These are phyloP conservation scores for Dicrurus megarhynchus DNA, from an alignment of 2,113 vertebrate species.

Conservation along the genomic window DNA sequence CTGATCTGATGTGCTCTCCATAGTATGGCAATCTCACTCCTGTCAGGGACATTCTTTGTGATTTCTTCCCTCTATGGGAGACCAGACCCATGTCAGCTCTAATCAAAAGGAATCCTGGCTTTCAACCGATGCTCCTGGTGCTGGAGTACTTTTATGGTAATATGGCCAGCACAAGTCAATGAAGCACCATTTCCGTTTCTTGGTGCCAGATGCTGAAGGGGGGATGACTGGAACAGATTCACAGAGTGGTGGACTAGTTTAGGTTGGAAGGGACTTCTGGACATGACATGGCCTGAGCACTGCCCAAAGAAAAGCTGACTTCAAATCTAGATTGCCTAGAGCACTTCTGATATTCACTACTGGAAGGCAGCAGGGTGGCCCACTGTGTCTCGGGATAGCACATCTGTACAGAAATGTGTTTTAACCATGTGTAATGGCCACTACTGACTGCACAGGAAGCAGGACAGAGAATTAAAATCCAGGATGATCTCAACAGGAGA, in stretches of 20 bases:
- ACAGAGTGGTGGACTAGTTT: background rate
- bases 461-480: slow-evolving; percentile 15
- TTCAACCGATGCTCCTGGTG: background rate
- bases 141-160: background rate
- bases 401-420: background rate
- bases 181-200: background rate
- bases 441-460: background rate
- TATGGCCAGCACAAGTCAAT: background rate
- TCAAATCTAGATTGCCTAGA: background rate
- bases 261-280: background rate
- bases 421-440: background rate
- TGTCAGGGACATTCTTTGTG: background rate
- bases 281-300: background rate
- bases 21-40: background rate
- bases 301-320: background rate
- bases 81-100: background rate
- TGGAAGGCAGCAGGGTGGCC: background rate
- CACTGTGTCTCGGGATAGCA: background rate
- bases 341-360: background rate
- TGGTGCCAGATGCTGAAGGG: background rate
- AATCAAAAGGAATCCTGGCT: background rate
- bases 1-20: background rate
- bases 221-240: background rate
- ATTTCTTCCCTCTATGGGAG: background rate
- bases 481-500: background rate